Percentiles rank a stretch among this genome's conserved stretches.
Evolutionary conservation across 2,888 invertebrate genomes (phyloP).

Genomic region (Serripes groenlandicus): DNA sequence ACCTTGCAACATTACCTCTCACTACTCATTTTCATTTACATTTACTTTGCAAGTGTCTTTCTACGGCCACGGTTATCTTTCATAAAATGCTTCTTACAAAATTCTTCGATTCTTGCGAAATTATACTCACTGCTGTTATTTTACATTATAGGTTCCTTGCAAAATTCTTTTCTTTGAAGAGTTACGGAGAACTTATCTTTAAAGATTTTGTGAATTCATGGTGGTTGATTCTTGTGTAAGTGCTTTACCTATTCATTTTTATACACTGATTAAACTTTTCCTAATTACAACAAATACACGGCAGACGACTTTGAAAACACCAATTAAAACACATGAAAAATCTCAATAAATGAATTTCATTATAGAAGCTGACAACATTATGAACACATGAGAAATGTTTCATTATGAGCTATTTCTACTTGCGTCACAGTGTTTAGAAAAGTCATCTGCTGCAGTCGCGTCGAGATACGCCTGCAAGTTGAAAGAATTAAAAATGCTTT

Average conservation of each 20-base stretch:
- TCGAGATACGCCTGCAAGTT: no score
- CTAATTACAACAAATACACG: background rate
- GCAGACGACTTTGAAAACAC: background rate
- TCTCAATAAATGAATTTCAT: background rate
- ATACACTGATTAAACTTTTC: background rate
- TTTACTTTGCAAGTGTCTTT: no score
- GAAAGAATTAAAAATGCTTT: no score
- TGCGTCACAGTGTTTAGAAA: background rate
- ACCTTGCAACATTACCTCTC: no score
- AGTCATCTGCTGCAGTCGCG: background rate
- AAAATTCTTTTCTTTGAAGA: constrained; percentile 87
- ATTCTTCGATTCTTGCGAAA: no score
- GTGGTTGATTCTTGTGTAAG: constrained; percentile 89
- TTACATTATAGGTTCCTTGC: constrained; percentile 86
- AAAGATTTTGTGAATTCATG: constrained; percentile 92
- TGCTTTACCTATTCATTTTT: background rate
- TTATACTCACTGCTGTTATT: background rate
- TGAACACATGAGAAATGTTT: background rate
- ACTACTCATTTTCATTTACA: no score
- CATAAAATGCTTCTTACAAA: no score
- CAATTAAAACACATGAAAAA: background rate
- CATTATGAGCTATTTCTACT: background rate
- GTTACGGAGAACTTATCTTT: constrained; percentile 91
- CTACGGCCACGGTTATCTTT: no score
- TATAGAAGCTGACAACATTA: background rate